Evolutionary conservation across 1,140 invertebrate genomes (phyloP).

Genomic region (Copidosoma floridanum): DNA sequence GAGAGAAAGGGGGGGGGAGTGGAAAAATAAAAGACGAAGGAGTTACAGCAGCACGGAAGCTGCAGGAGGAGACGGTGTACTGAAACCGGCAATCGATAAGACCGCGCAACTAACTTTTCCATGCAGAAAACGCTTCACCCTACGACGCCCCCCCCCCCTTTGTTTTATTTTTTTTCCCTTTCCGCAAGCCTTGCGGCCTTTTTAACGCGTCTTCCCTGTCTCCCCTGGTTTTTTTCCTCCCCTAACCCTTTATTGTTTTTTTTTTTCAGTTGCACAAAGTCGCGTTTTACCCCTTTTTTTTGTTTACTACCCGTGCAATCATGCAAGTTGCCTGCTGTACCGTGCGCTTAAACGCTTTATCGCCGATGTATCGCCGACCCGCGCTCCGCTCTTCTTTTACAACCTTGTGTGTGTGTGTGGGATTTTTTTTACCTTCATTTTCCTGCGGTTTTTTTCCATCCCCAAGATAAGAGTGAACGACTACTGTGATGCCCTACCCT

Average conservation of each 20-base stretch:
- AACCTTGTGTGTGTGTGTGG: not conserved
- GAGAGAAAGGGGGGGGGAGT: not conserved
- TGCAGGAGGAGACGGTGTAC: not conserved
- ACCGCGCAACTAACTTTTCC: constrained; percentile 34
- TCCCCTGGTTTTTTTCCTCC: constrained; percentile 1
- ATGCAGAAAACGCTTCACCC: constrained; percentile 22
- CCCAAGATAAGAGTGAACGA: no score
- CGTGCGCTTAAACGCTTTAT: constrained; percentile 18
- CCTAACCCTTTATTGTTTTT: not conserved
- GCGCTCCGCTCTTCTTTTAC: constrained; percentile 5
- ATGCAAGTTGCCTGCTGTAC: no score
- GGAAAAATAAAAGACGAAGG: constrained; percentile 7
- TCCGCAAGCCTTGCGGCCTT: constrained; percentile 4
- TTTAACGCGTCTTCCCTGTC: constrained; percentile 22
- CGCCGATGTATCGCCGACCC: not conserved
- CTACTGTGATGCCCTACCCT: no score
- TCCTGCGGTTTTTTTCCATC: no score
- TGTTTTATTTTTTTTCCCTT: constrained; percentile 14
- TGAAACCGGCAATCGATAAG: constrained; percentile 38
- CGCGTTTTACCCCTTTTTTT: not conserved
- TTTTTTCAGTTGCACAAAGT: not conserved
- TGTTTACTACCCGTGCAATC: no score
- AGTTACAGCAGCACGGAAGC: not conserved
- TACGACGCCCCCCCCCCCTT: not conserved
- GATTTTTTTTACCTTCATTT: no score